Evolutionary conservation across 64 coral and sea anemone species (phyloP), one percentile per base, ranked within the genome.

Genomic region (Astreopora myriophthalma): DNA sequence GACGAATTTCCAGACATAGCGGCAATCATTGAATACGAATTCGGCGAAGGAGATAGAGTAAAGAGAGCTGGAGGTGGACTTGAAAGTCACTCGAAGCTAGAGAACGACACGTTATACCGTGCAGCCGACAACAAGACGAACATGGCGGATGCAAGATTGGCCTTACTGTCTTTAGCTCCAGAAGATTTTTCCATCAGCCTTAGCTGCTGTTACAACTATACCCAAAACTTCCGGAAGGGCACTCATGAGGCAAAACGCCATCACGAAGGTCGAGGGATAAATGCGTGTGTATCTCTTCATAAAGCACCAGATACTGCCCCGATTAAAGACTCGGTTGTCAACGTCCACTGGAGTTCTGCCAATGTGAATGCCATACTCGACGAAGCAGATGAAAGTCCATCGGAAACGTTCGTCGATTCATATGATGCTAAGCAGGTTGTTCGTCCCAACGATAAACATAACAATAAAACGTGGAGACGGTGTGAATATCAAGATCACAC

Each of bases 281-380:
- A 78, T 89, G 87, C 87, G 10, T 66, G 73, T 31, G 67, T 90
- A 44, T 90, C 88, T 3, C 44, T 90, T 10, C 88, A 90, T 38
- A 80, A 90, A 20, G 73, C 26, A 27, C 75, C 88, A 17, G 73
- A 63, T 23, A 90, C 88, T 16, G 63, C 82, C 13, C 60, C 82
- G n/a, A n/a, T n/a, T n/a, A n/a, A n/a, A n/a, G n/a, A n/a, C n/a
- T n/a, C n/a, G n/a, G n/a, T n/a, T n/a, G n/a, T n/a, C n/a, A n/a
- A n/a, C n/a, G n/a, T n/a, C n/a, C n/a, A n/a, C n/a, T n/a, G n/a
- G n/a, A n/a, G n/a, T n/a, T n/a, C n/a, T n/a, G n/a, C n/a, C n/a
- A n/a, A n/a, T n/a, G n/a, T n/a, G n/a, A n/a, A n/a, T n/a, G n/a
- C n/a, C n/a, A n/a, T n/a, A n/a, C n/a, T n/a, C n/a, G n/a, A n/a